These are phyloP conservation scores for Spheniscus humboldti DNA, from an alignment of 2,797 vertebrate species.

Conservation along the genomic window DNA sequence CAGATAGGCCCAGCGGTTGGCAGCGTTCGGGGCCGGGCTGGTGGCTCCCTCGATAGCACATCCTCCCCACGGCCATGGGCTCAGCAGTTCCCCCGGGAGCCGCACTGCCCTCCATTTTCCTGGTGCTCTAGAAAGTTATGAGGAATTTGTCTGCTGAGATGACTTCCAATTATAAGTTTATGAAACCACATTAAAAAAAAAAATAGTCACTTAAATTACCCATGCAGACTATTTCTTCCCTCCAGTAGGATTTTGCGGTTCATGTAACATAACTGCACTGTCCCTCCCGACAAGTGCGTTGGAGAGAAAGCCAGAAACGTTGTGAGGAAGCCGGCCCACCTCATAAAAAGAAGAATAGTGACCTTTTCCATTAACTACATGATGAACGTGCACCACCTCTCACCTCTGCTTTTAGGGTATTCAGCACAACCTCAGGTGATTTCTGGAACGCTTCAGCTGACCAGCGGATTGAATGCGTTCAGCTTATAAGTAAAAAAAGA, in stretches of 20 bases:
- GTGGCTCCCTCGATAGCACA: fast-evolving
- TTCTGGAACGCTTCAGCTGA: not conserved
- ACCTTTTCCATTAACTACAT: not conserved
- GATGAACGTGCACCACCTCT: not conserved
- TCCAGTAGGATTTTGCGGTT: not conserved
- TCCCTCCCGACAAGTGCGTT: fast-evolving
- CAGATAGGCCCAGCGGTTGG: not conserved
- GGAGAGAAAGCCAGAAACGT: not conserved
- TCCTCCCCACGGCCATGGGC: fast-evolving
- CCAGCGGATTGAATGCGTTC: not conserved
- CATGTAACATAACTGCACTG: not conserved
- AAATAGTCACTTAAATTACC: not conserved
- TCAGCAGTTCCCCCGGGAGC: not conserved
- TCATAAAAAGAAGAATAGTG: not conserved
- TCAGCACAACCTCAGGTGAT: not conserved
- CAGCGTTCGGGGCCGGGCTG: fast-evolving
- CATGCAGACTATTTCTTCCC: not conserved
- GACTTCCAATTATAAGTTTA: not conserved
- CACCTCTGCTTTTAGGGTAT: not conserved
- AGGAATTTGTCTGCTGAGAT: not conserved
- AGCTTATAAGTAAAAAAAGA: not conserved
- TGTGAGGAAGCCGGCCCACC: not conserved
- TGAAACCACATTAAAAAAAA: not conserved
- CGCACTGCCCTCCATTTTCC: fast-evolving
- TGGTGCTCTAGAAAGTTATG: not conserved